Evolutionary conservation across 2,113 vertebrate species (phyloP), one percentile per base, ranked within the genome.

Genomic region (Callionymus lyra): DNA sequence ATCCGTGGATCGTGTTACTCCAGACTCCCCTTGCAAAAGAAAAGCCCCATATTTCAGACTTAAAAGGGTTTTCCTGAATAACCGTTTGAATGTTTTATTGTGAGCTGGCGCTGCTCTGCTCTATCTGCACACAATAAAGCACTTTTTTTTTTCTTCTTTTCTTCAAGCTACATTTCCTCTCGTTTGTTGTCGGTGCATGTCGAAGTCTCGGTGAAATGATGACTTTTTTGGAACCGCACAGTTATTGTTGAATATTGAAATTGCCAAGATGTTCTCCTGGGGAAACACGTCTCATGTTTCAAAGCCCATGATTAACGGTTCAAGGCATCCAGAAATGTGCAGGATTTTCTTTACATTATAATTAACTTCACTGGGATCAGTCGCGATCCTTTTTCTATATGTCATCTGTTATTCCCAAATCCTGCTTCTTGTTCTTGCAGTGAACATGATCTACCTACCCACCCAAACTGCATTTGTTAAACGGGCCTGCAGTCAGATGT

Each of bases 1-100:
- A 74, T 65, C 36, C 63, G 35, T 53, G 71, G 71, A 71, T 80
- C 65, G 50, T 41, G 71, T 82, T 79, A 45, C 72, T 48, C n/a
- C 37, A 41, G 62, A 70, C 71, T 73, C 63, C 63, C 70, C 50
- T 59, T 50, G 51, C 41, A 40, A 54, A 65, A 78, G 54, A 72
- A 66, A 37, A 37, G 15, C 35, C 13, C 13, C 6, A 36, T 27
- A 27, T 27, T 27, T 8, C 21, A 27, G 21, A 56, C 35, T 44
- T 61, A 54, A 44, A 51, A 50, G 41, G 15, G 46, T 55, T 45
- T 10, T 21, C 44, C 56, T 45, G 53, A 27, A 27, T 27, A 70
- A n/a, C 51, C 45, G 31, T 68, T 70, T 73, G 57, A 65, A 63
- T 73, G 62, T 65, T 51, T 59, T 57, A 56, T 76, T 42, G 60